Evolutionary conservation across 2,113 vertebrate genomes (phyloP).

Genomic region (Protobothrops flavoviridis): DNA sequence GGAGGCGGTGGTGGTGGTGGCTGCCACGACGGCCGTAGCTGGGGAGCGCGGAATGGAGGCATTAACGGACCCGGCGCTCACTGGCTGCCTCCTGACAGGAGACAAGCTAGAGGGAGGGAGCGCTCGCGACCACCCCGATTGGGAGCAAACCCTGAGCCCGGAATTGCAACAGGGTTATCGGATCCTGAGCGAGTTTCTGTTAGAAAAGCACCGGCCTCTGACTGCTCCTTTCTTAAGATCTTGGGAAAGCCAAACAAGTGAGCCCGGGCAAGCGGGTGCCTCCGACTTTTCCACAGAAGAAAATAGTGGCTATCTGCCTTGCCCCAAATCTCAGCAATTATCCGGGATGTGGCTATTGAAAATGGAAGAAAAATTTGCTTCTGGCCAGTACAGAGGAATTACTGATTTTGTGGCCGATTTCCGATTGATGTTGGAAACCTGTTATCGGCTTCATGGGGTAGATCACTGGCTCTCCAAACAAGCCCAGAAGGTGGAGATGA

Average conservation of each 20-base stretch:
- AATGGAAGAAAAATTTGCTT: conserved; percentile 89
- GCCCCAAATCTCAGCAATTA: not conserved
- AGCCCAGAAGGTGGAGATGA: conserved; percentile 93
- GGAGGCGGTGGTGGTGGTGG: not conserved
- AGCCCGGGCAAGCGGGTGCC: conserved; percentile 25
- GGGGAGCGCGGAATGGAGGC: not conserved
- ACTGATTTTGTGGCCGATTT: conserved; percentile 94
- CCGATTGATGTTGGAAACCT: conserved; percentile 90
- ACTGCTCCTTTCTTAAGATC: conserved; percentile 83
- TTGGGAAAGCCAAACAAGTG: conserved; percentile 26
- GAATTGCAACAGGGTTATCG: conserved; percentile 89
- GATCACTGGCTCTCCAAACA: conserved; percentile 98
- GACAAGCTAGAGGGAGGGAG: conserved; percentile 38
- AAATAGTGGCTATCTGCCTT: not conserved
- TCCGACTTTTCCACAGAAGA: not conserved
- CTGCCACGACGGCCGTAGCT: not conserved
- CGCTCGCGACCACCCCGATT: not conserved
- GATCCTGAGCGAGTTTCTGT: conserved; percentile 86
- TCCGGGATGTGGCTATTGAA: conserved; percentile 79
- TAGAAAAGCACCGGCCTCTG: conserved; percentile 86
- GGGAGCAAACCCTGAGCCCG: conserved; percentile 77
- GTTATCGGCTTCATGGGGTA: conserved; percentile 88
- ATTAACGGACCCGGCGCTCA: conserved; percentile 1
- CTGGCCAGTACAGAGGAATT: conserved; percentile 83
- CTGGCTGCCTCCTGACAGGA: conserved; percentile 19